phyloP scores from a whole-genome alignment of 2,797 vertebrate genomes.

The Arnoldichthys spilopterus region DNA sequence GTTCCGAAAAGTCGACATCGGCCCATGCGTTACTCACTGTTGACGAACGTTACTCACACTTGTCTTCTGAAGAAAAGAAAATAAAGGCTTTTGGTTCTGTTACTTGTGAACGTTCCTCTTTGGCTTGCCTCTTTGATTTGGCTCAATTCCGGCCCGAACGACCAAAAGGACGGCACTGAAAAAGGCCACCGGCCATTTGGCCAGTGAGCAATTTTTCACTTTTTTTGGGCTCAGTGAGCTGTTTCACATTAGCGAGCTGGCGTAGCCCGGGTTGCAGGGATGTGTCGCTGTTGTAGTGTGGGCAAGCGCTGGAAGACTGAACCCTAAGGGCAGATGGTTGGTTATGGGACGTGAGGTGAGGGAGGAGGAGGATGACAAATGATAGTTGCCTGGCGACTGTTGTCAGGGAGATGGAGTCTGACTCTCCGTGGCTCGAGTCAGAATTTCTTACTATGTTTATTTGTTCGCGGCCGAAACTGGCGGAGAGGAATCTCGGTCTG shows the following conservation, averaged over 20 bases:
- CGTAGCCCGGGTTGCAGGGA: slow-evolving; percentile 26
- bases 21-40: slow-evolving; percentile 67
- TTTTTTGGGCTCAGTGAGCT: slow-evolving; percentile 1
- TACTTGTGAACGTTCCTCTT: slow-evolving; percentile 11
- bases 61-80: slow-evolving; percentile 67
- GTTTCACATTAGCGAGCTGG: background rate
- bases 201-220: background rate
- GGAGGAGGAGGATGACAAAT: slow-evolving; percentile 75
- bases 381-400: slow-evolving; percentile 84
- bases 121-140: background rate
- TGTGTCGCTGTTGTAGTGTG: slow-evolving; percentile 57
- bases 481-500: slow-evolving; percentile 32
- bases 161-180: background rate
- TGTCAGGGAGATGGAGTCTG: slow-evolving; percentile 81
- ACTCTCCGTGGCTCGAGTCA: slow-evolving; percentile 73
- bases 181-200: background rate
- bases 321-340: slow-evolving; percentile 65
- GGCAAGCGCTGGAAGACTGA: slow-evolving; percentile 62
- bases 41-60: slow-evolving; percentile 61
- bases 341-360: slow-evolving; percentile 62
- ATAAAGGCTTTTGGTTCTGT: slow-evolving; percentile 49
- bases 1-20: slow-evolving; percentile 53
- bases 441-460: slow-evolving; percentile 71
- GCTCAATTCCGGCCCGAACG: background rate
- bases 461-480: slow-evolving; percentile 42